Evolutionary conservation across 2,797 vertebrate species (phyloP).

Genomic region (Kryptolebias ocellatus): DNA sequence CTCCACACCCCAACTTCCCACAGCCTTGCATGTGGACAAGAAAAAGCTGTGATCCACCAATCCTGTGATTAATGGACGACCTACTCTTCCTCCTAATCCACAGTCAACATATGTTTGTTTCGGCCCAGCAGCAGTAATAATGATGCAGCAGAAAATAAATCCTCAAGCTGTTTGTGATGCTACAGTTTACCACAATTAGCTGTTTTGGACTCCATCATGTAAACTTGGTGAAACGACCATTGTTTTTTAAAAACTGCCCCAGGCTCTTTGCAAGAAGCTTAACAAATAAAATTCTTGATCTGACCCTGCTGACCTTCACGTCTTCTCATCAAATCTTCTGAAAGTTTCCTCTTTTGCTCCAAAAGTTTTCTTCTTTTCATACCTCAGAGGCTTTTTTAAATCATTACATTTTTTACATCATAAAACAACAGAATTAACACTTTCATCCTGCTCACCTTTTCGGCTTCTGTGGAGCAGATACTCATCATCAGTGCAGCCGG

Average conservation of each 20-base stretch:
- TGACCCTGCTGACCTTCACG: neutral
- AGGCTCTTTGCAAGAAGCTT: conserved; percentile 2
- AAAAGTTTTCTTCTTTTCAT: conserved; percentile 23
- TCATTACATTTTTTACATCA: conserved; percentile 35
- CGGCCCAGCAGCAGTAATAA: neutral
- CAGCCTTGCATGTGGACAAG: too few species aligned
- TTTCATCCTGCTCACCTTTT: conserved; percentile 7
- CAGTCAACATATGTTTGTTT: neutral
- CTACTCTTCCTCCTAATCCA: conserved; percentile 11
- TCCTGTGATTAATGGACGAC: conserved; percentile 2
- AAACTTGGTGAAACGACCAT: neutral
- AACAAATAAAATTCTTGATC: neutral
- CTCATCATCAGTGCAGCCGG: conserved; percentile 1
- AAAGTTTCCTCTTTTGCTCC: conserved; percentile 30
- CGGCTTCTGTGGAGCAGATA: conserved; percentile 18
- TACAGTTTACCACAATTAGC: neutral
- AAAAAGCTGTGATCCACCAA: neutral
- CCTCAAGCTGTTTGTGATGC: neutral
- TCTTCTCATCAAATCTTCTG: conserved; percentile 38
- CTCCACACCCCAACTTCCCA: too few species aligned
- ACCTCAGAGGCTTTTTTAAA: neutral
- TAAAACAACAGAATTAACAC: conserved; percentile 21
- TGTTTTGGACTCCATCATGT: neutral
- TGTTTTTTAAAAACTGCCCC: neutral
- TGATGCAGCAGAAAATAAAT: neutral